phyloP scores from a whole-genome alignment of 2,113 vertebrate species.

The Archocentrus centrarchus region DNA sequence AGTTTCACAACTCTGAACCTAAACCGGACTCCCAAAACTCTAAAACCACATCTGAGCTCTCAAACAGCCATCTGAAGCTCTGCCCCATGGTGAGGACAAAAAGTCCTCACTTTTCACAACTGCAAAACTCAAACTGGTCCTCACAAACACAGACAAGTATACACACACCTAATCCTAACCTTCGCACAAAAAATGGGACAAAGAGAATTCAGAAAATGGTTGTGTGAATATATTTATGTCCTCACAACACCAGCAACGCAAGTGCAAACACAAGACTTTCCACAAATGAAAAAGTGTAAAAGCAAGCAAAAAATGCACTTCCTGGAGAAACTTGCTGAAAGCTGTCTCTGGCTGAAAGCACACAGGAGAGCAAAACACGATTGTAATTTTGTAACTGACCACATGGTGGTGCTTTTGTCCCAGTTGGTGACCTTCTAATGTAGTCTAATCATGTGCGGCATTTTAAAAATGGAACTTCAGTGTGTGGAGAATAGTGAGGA shows the following conservation, averaged over 20 bases:
- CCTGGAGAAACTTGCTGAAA: neutral
- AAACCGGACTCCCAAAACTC: neutral
- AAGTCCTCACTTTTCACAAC: neutral
- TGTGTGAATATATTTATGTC: neutral
- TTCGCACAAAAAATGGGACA: neutral
- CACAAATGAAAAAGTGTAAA: neutral
- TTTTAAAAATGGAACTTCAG: neutral
- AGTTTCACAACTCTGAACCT: neutral
- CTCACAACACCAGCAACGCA: neutral
- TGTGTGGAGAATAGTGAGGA: neutral
- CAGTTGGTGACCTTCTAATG: neutral
- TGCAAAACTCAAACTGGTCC: neutral
- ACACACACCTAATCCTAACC: neutral
- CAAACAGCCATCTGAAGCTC: neutral
- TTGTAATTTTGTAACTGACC: neutral
- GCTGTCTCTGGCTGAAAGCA: neutral
- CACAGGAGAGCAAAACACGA: neutral
- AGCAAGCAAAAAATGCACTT: neutral
- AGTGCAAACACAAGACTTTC: neutral
- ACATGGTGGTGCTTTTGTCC: neutral
- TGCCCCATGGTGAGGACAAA: neutral
- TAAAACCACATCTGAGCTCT: neutral
- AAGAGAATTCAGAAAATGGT: neutral
- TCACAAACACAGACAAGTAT: neutral
- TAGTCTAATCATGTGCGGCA: neutral